These are phyloP conservation scores for Plectropomus leopardus DNA, from an alignment of 2,113 vertebrate genomes.

Conservation along the genomic window DNA sequence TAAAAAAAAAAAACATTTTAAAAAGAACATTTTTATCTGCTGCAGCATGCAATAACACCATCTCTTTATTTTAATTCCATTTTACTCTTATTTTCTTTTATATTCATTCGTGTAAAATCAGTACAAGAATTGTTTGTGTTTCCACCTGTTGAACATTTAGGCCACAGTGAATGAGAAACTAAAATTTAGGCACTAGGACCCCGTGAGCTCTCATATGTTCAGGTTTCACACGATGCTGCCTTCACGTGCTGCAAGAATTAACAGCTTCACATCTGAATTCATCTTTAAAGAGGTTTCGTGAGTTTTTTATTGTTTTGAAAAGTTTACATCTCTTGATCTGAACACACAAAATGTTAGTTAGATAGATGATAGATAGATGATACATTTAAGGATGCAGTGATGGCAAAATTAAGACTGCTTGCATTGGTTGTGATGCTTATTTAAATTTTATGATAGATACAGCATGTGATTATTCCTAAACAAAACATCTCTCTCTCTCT, in stretches of 20 bases:
- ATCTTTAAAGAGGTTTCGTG: too few relatives aligned
- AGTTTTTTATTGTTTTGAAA: too few relatives aligned
- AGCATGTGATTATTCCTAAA: too few relatives aligned
- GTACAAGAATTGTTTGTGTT: slow-evolving; percentile 1
- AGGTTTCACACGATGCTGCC: slow-evolving; percentile 42
- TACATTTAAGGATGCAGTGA: too few relatives aligned
- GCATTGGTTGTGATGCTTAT: too few relatives aligned
- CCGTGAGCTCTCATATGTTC: background rate
- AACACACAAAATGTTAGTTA: too few relatives aligned
- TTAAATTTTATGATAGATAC: too few relatives aligned
- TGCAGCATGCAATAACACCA: background rate
- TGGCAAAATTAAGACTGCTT: too few relatives aligned
- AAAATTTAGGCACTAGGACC: slow-evolving; percentile 1
- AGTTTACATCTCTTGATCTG: too few relatives aligned
- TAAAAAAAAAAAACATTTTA: too few relatives aligned
- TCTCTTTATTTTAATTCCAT: background rate
- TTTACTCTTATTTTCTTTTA: background rate
- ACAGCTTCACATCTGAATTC: background rate
- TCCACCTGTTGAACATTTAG: slow-evolving; percentile 63
- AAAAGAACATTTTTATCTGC: background rate
- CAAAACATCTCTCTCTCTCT: too few relatives aligned
- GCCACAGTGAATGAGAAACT: slow-evolving; percentile 2
- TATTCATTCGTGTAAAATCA: background rate
- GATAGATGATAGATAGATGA: too few relatives aligned
- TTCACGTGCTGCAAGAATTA: slow-evolving; percentile 19